Percentiles rank a stretch among this genome's conserved stretches.
Conservation (phyloP, 2,797 vertebrate genomes). For the Saxicola maurus region DNA sequence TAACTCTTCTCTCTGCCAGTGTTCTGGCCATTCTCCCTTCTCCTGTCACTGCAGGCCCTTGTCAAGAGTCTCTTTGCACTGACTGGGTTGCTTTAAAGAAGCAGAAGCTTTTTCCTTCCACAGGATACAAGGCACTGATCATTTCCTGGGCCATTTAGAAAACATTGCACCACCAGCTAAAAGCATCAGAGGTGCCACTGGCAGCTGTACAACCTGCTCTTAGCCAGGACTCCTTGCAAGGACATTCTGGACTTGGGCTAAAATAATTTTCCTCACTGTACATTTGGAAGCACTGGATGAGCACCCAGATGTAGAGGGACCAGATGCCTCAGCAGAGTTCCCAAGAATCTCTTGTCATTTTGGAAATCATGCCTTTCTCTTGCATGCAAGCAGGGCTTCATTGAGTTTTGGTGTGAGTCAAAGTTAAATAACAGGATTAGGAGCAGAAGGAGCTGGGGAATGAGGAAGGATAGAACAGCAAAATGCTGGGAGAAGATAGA, state of each 20-base stretch:
- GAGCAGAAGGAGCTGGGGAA: background rate
- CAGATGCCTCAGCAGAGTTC: background rate
- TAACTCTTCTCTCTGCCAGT: fast-evolving
- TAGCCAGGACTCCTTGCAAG: background rate
- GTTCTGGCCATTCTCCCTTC: background rate
- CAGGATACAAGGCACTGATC: background rate
- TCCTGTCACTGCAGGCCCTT: background rate
- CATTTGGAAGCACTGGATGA: background rate
- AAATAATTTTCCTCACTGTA: background rate
- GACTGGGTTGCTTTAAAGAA: background rate
- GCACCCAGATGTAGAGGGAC: background rate
- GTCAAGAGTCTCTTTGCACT: background rate
- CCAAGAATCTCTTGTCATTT: background rate
- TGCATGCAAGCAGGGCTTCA: background rate
- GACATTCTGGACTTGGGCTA: background rate
- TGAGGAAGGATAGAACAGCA: background rate
- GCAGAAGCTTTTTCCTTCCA: background rate
- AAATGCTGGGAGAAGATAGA: background rate
- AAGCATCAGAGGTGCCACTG: background rate
- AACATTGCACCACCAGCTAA: background rate
- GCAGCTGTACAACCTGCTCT: background rate
- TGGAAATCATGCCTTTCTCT: background rate
- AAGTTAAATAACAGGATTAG: background rate
- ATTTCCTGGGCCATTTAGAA: background rate
- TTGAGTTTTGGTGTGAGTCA: background rate